phyloP scores from a whole-genome alignment of 2,797 vertebrate genomes.

The Lutjanus campechanus region DNA sequence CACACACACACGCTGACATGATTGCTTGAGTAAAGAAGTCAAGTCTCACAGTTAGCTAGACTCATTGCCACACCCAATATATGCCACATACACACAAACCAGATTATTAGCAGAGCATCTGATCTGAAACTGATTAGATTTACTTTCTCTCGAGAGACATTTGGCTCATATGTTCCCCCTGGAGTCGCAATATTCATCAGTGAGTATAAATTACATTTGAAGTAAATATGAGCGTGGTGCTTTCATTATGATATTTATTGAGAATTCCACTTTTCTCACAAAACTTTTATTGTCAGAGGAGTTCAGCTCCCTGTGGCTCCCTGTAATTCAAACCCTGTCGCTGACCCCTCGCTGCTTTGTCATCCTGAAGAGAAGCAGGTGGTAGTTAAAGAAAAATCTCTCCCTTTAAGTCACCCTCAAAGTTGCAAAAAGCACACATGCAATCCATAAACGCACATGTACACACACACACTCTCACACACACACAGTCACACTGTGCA shows the following conservation, averaged over 20 bases:
- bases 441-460: slow-evolving; percentile 29
- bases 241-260: slow-evolving; percentile 9
- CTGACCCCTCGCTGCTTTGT: slow-evolving; percentile 37
- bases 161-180: slow-evolving; percentile 5
- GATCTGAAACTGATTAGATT: slow-evolving; percentile 48
- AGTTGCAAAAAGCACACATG: slow-evolving; percentile 38
- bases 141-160: neutral
- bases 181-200: slow-evolving; percentile 41
- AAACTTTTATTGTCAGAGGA: slow-evolving; percentile 20
- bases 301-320: slow-evolving; percentile 15
- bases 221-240: slow-evolving; percentile 8
- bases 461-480: slow-evolving; percentile 11
- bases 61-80: neutral
- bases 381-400: slow-evolving; percentile 32
- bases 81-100: slow-evolving; percentile 8
- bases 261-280: neutral
- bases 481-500: slow-evolving; percentile 29
- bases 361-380: slow-evolving; percentile 45
- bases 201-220: slow-evolving; percentile 10
- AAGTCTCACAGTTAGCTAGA: slow-evolving; percentile 15
- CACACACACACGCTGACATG: slow-evolving; percentile 11
- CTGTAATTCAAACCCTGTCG: slow-evolving; percentile 27
- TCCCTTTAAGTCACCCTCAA: slow-evolving; percentile 53
- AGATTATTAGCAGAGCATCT: slow-evolving; percentile 37
- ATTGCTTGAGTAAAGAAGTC: slow-evolving; percentile 10